Evolutionary conservation across 1,140 invertebrate genomes (phyloP), one percentile per base, ranked within the genome.

Genomic region (Drosophila parvula): DNA sequence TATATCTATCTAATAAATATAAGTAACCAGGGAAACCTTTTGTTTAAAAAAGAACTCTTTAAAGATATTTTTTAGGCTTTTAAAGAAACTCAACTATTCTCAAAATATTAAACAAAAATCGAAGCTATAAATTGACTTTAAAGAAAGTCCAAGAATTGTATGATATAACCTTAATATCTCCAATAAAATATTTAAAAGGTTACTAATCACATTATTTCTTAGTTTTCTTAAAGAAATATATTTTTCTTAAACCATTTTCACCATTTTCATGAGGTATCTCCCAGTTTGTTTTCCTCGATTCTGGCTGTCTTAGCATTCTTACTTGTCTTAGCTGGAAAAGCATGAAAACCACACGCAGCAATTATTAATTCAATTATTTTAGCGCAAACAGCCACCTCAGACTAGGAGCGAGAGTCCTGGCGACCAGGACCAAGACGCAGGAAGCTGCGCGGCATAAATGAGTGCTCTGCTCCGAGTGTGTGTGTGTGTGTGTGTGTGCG

Each of bases 291-390:
- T 12, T 16, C 5, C 41, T 51, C n/a, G 34, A 14, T 7, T 14
- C 18, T 36, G 44, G 51, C 34, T 34, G 41, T n/a, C 50, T 28
- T 40, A 28, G 40, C 62, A 69, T 69, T 69, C 65, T 68, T 67
- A 69, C 62, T 89, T 89, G 83, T 74, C 85, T 91, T 91, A 91
- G 90, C 90, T 88, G 80, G 67, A 77, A 91, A 90, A 91, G 80
- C 82, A 91, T 91, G 90, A 90, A 91, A 91, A 91, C 90, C 90
- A 91, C 90, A 91, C 90, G 90, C 90, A 91, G 90, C 85, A 91
- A 91, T 91, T 91, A 91, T 91, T 91, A 91, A 91, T 91, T 91
- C 90, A 91, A 91, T 91, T 91, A 91, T 90, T 90, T 88, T 82
- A 88, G 90, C 83, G 77, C 82, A 91, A 84, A 89, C 84, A 84